A percentile compares a stretch with the other conserved stretches of the same genome.
phyloP scores from a whole-genome alignment of 2,888 invertebrate genomes.

The Ormia ochracea region DNA sequence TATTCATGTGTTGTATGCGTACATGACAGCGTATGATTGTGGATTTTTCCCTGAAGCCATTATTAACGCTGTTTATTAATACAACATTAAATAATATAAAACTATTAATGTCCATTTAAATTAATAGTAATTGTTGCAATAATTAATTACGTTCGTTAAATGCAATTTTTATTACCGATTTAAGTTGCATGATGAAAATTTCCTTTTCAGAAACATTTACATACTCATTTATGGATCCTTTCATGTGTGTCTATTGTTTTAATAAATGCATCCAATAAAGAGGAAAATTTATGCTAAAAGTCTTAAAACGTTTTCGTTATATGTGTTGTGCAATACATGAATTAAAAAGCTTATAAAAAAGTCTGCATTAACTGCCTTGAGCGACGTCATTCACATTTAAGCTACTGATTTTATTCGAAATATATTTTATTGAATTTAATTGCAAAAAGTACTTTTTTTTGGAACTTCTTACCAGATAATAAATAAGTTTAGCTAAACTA shows the following conservation, averaged over 20 bases:
- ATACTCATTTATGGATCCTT: not conserved
- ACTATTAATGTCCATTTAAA: constrained; percentile 49
- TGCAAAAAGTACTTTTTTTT: too few relatives aligned
- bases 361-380: too few relatives aligned
- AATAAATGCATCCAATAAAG: not conserved
- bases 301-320: not conserved
- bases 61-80: constrained; percentile 25
- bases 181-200: not conserved
- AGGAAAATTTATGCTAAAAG: not conserved
- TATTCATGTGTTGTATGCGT: not conserved
- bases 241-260: not conserved
- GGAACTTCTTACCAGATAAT: too few relatives aligned
- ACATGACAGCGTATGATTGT: not conserved
- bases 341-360: not conserved
- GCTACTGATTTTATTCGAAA: too few relatives aligned
- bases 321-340: not conserved
- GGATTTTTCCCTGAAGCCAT: not conserved
- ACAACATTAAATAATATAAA: constrained; percentile 26
- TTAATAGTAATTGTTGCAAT: constrained; percentile 46
- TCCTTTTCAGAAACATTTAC: not conserved
- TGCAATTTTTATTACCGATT: not conserved
- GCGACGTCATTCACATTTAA: too few relatives aligned
- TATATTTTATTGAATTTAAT: too few relatives aligned
- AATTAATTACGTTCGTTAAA: constrained; percentile 27
- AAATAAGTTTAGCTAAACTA: too few relatives aligned